These are phyloP conservation scores for Acleris holmiana DNA, from an alignment of 2,888 invertebrate species.

Conservation along the genomic window DNA sequence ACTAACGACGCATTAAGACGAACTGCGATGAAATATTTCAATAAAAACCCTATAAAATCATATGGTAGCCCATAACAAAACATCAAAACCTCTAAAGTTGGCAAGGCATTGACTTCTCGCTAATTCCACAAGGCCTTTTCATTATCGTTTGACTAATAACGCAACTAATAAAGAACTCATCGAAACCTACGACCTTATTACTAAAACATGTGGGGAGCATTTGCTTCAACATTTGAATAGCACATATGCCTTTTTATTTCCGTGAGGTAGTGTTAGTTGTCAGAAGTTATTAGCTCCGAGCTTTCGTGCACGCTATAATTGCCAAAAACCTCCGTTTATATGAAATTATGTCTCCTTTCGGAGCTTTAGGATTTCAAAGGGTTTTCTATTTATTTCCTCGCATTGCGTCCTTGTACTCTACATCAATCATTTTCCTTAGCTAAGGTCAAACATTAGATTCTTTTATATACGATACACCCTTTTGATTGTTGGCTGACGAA, in stretches of 20 bases:
- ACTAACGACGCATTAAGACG: no score
- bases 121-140: conserved; percentile 32
- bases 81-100: not conserved
- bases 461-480: conserved; percentile 26
- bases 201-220: no score
- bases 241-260: no score
- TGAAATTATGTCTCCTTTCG: not conserved
- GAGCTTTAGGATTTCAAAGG: conserved; percentile 16
- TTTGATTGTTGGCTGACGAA: conserved; percentile 31
- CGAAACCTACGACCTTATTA: no score
- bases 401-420: conserved; percentile 15
- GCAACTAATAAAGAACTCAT: no score
- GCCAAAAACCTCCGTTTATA: not conserved
- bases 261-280: conserved; percentile 12
- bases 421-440: conserved; percentile 28
- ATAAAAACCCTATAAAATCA: no score
- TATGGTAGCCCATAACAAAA: not conserved
- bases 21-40: no score
- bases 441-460: conserved; percentile 36
- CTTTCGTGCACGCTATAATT: conserved; percentile 13
- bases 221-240: no score
- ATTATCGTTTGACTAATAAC: no score
- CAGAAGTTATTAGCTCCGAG: conserved; percentile 33
- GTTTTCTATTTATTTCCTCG: conserved; percentile 30
- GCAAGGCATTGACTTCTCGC: conserved; percentile 18